These are phyloP conservation scores for Aurelia aurita complex sp. Pacific DNA, from an alignment of 30 jellyfish, hydroid and myxozoan genomes.

Conservation along the genomic window DNA sequence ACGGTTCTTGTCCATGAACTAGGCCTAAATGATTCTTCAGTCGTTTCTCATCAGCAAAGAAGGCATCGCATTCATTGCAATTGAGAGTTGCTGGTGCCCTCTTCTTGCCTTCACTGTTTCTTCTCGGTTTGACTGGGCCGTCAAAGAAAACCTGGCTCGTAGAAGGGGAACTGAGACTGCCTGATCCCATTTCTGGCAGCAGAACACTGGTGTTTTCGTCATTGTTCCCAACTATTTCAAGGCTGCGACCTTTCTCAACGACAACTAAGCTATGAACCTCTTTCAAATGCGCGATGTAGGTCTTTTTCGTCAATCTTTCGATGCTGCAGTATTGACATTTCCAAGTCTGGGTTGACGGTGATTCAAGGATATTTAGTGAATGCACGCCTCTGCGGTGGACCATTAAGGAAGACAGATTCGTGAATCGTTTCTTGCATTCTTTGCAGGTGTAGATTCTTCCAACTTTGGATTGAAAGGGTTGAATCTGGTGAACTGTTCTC, in stretches of 20 bases:
- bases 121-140: not conserved
- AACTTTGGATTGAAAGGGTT: conserved; percentile 53
- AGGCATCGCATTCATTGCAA: conserved; percentile 71
- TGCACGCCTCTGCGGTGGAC: conserved; percentile 82
- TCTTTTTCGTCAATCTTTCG: conserved; percentile 63
- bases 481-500: conserved; percentile 64
- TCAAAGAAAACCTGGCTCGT: not conserved
- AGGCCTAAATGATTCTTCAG: conserved; percentile 76
- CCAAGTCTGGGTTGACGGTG: conserved; percentile 70
- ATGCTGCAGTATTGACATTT: conserved; percentile 64
- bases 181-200: not conserved
- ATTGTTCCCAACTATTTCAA: conserved; percentile 60
- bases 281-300: conserved; percentile 70
- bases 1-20: conserved; percentile 78
- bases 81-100: not conserved
- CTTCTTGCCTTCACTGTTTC: not conserved
- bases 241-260: conserved; percentile 64
- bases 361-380: conserved; percentile 52
- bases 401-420: conserved; percentile 74
- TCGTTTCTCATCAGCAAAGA: conserved; percentile 55
- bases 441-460: conserved; percentile 78
- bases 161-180: not conserved
- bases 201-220: not conserved
- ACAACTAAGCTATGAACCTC: conserved; percentile 62
- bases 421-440: conserved; percentile 75